Conservation (phyloP, 2,888 invertebrate species). For the Papilio gigon region DNA sequence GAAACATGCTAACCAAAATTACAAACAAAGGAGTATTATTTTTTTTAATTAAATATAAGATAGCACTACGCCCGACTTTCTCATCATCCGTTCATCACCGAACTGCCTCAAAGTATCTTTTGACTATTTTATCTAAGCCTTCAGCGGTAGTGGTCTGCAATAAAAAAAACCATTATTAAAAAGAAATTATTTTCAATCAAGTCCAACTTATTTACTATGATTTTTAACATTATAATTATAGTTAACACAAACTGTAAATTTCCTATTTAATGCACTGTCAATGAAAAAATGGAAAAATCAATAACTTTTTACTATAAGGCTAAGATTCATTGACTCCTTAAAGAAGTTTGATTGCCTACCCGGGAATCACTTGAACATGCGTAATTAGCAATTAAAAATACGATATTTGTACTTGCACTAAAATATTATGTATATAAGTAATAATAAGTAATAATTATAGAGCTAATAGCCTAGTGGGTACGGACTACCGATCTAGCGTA, state of each 20-base stretch:
- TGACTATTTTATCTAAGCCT: constrained; percentile 60
- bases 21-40: background rate
- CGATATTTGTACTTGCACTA: constrained; percentile 23
- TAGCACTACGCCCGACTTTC: background rate
- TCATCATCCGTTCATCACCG: constrained; percentile 44
- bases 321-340: background rate
- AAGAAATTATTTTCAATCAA: background rate
- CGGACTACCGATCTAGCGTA: no score
- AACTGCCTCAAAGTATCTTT: constrained; percentile 56
- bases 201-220: no score
- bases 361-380: constrained; percentile 16
- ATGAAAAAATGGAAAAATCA: background rate
- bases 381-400: constrained; percentile 41
- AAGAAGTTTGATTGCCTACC: constrained; percentile 40
- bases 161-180: constrained; percentile 13
- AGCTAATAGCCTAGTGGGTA: no score
- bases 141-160: constrained; percentile 70
- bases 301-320: background rate
- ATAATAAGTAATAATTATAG: no score
- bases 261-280: background rate
- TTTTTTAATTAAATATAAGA: background rate
- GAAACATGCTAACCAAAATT: no score
- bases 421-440: no score
- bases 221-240: no score
- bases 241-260: no score